Conservation (phyloP, 2,797 vertebrate species). For the Aldrovandia affinis region DNA sequence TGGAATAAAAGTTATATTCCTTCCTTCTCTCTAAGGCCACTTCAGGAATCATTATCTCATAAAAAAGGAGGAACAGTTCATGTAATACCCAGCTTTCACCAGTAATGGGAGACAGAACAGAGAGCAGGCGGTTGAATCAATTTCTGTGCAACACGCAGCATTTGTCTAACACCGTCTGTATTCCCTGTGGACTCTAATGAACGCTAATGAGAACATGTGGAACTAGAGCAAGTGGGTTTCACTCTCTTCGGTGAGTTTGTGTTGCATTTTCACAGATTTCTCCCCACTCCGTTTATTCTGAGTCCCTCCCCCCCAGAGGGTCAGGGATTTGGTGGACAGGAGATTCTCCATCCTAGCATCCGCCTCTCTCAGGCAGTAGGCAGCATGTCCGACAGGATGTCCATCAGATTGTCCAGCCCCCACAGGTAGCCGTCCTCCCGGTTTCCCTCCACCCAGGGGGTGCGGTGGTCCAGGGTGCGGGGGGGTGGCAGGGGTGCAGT, state of each 20-base stretch:
- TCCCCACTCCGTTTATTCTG: no score
- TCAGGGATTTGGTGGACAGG: background rate
- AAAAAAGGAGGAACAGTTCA: slow-evolving; percentile 4
- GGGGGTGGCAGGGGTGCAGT: slow-evolving; percentile 74
- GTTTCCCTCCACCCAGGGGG: slow-evolving; percentile 85
- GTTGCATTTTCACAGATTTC: no score
- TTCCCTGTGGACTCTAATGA: background rate
- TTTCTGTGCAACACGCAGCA: background rate
- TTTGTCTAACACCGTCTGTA: background rate
- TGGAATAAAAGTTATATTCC: slow-evolving; percentile 33
- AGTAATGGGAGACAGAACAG: slow-evolving; percentile 25
- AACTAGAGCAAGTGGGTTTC: background rate
- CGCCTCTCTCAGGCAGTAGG: slow-evolving; percentile 40
- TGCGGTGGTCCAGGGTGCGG: slow-evolving; percentile 79
- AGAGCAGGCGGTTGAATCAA: background rate
- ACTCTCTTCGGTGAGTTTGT: no score
- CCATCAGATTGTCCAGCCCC: slow-evolving; percentile 86
- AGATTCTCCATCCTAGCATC: background rate
- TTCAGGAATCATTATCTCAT: slow-evolving; percentile 31
- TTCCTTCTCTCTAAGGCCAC: slow-evolving; percentile 37
- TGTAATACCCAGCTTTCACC: slow-evolving; percentile 14
- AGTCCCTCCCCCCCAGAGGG: no score
- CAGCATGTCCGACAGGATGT: slow-evolving; percentile 71
- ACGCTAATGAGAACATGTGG: background rate
- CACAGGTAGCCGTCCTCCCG: slow-evolving; percentile 89